Base-by-base conservation (phyloP, 23 tunicate genomes). In the Clavelina lepadiformis region DNA sequence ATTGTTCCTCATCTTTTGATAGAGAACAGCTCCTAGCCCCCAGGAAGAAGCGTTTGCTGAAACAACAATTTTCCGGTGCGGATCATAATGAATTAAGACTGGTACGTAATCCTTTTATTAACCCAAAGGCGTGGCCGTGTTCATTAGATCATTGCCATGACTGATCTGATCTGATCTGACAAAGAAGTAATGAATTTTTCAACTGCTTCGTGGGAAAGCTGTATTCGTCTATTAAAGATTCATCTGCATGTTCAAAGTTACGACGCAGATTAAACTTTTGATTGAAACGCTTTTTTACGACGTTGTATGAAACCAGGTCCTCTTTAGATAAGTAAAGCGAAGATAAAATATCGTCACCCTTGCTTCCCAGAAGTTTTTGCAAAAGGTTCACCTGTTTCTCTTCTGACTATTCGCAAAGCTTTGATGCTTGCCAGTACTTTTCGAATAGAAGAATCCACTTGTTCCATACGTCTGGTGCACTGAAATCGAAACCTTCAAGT, bases 11-110 rank as follows among this genome's bases (percentile, higher is more conserved):
- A 29, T 3, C 19, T 60, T 72, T 59, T 72, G 78, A 23, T 58
- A 28, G 19, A 72, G 31, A 8, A 72, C 78, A 4, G 67, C 63
- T 72, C 68, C 78, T 20, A 47, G n/a, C 3, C 68, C 78, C 28
- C 24, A 68, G 3, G 62, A 50, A 5, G 62, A 50, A 13, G 65
- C 51, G 26, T 68, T 26, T 3, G 67, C 68, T 31, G 76, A 31
- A 18, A 33, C 76, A 31, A 70, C 26, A 21, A 50, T 57, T 57
- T 70, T 33, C 18, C 28, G 35, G 5, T 34, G 58, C 19, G 24
- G 24, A 57, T 72, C 33, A 41, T 57, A 72, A 58, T 36, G 35
- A 19, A 20, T 3, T 38, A 72, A 23, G 33, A 53, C 75, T 52
- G 63, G 6, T 20, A 47, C n/a, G n/a, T n/a, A n/a, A n/a, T n/a